Evolutionary conservation across 2,888 invertebrate species (phyloP), one percentile per base, ranked within the genome.

Genomic region (Drosophila hamatofila): DNA sequence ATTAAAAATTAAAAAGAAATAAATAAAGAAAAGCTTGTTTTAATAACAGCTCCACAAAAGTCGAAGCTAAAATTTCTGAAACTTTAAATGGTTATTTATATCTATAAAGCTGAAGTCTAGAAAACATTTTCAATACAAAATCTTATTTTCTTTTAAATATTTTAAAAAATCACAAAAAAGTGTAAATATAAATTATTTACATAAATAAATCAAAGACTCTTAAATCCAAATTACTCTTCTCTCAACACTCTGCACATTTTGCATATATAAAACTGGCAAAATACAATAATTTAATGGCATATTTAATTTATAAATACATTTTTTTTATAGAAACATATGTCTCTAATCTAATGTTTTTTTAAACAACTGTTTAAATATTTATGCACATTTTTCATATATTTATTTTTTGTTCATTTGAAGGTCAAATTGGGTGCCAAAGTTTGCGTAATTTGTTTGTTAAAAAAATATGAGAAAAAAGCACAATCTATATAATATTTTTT

Each of bases 331-430:
- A 9, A 2, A 0, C 25, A n/a, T 30, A 46, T 12, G 2, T 11
- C n/a, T 5, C 16, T 6, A 11, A 35, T 14, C 12, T 9, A 46
- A 23, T 30, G 3, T 9, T 25, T n/a, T 11, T 57, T 25, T 25
- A 16, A 37, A 44, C 16, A 16, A 37, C 14, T 33, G 16, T 58
- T 12, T n/a, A 37, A n/a, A n/a, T n/a, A 30, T 27, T 18, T 11
- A 33, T 21, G 14, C 35, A 71, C 52, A 33, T n/a, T 25, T 25
- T 25, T 12, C 12, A 21, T n/a, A n/a, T n/a, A n/a, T n/a, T n/a
- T n/a, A n/a, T n/a, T n/a, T 37, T 37, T 7, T 62, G 49, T 18
- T 51, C n/a, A 39, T 70, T 64, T 74, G 63, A 74, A 74, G 75
- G 70, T 75, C 70, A 70, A 63, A 62, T 11, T 14, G 44, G 35